Conservation (phyloP, 2,113 vertebrate species). For the Piprites chloris region DNA sequence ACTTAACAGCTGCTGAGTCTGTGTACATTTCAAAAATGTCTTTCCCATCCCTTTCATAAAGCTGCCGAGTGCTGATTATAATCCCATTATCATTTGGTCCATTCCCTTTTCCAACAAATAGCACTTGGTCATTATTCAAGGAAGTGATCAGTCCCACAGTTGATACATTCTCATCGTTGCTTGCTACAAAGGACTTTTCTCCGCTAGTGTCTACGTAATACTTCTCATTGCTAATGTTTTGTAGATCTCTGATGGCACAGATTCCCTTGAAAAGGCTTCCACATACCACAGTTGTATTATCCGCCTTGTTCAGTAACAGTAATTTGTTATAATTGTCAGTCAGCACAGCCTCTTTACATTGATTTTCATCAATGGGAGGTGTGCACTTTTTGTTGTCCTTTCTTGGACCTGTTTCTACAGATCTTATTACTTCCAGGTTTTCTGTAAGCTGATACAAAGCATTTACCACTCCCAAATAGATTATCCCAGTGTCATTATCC, state of each 20-base stretch:
- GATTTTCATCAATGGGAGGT: conserved; percentile 83
- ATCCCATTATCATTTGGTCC: conserved; percentile 89
- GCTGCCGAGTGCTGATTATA: conserved; percentile 91
- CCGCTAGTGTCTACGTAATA: conserved; percentile 88
- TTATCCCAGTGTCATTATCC: conserved; percentile 76
- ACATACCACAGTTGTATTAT: conserved; percentile 82
- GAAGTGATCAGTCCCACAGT: conserved; percentile 90
- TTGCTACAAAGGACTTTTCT: conserved; percentile 94
- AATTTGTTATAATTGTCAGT: conserved; percentile 91
- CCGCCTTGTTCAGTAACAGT: conserved; percentile 78
- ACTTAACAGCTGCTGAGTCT: conserved; percentile 84
- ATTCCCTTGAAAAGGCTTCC: conserved; percentile 93
- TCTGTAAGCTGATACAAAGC: conserved; percentile 83
- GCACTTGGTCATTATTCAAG: conserved; percentile 64
- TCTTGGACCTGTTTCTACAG: conserved; percentile 74
- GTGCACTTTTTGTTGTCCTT: conserved; percentile 87
- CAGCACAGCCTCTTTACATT: conserved; percentile 76
- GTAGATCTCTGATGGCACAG: conserved; percentile 85
- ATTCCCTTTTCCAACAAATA: conserved; percentile 92
- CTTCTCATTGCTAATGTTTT: conserved; percentile 70
- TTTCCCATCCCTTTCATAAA: conserved; percentile 73
- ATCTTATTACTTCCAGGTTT: conserved; percentile 62
- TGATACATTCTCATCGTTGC: conserved; percentile 83
- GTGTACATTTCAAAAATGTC: conserved; percentile 90
- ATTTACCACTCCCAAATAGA: conserved; percentile 91